Conservation (phyloP, 2,888 invertebrate genomes). For the Coleophora deauratella region DNA sequence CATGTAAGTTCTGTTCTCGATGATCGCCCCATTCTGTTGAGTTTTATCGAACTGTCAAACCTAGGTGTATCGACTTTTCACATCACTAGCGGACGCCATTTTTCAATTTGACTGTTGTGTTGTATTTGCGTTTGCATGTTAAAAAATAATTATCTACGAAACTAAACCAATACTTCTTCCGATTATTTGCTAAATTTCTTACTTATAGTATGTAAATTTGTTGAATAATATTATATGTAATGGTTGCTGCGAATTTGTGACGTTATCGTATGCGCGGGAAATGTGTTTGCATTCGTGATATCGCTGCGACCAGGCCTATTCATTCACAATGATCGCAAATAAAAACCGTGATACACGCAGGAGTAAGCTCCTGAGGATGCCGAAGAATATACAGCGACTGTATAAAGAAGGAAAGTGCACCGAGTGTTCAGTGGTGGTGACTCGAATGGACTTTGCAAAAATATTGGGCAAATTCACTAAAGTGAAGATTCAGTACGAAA, state of each 20-base stretch:
- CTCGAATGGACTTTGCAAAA: slow-evolving; percentile 67
- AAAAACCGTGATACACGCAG: slow-evolving; percentile 44
- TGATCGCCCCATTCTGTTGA: no score
- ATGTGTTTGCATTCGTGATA: slow-evolving; percentile 43
- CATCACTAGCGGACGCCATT: slow-evolving; percentile 15
- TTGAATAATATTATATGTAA: slow-evolving; percentile 14
- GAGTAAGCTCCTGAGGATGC: slow-evolving; percentile 39
- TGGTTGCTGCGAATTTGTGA: slow-evolving; percentile 20
- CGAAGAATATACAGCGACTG: slow-evolving; percentile 51
- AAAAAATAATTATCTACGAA: background rate
- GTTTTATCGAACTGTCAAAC: background rate
- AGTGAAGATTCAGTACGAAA: slow-evolving; percentile 67
- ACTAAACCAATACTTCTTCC: no score
- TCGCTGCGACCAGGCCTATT: slow-evolving; percentile 1
- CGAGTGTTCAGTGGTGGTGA: slow-evolving; percentile 59
- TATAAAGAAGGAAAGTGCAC: slow-evolving; percentile 62
- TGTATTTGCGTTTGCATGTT: slow-evolving; percentile 5
- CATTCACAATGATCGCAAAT: slow-evolving; percentile 46
- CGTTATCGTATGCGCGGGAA: slow-evolving; percentile 64
- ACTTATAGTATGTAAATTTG: no score
- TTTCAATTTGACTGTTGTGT: slow-evolving; percentile 10
- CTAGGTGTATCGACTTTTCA: background rate
- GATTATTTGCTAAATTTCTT: no score
- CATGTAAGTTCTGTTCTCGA: no score
- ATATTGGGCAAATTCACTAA: slow-evolving; percentile 67